Percentiles rank a stretch among this genome's conserved stretches.
These are phyloP conservation scores for Galerucella pusilla DNA, from an alignment of 2,888 invertebrate species.

Conservation along the genomic window DNA sequence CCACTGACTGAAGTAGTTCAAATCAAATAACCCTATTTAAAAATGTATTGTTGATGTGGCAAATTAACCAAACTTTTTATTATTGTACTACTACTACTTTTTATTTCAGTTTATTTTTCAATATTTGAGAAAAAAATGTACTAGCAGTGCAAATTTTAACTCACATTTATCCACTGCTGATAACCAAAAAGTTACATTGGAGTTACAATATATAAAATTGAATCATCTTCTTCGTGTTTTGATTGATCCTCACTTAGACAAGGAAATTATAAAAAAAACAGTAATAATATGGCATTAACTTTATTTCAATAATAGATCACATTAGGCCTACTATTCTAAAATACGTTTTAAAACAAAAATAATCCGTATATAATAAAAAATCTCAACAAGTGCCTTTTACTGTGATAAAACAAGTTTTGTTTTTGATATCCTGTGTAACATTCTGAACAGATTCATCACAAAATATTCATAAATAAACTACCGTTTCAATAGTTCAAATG, in stretches of 20 bases:
- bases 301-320: constrained; percentile 28
- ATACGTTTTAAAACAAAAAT: constrained; percentile 16
- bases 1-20: too few species aligned
- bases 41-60: too few species aligned
- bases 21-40: too few species aligned
- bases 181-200: neutral
- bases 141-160: too few species aligned
- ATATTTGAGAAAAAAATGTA: too few species aligned
- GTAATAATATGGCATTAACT: constrained; percentile 3
- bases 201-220: neutral
- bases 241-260: neutral
- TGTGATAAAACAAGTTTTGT: constrained; percentile 14
- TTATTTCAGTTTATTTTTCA: too few species aligned
- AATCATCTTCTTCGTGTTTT: neutral
- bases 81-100: too few species aligned
- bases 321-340: constrained; percentile 21
- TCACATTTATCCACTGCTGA: too few species aligned
- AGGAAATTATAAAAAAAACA: neutral
- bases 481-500: too few species aligned
- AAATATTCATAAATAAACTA: too few species aligned
- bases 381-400: neutral
- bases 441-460: too few species aligned
- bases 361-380: constrained; percentile 19
- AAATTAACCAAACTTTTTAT: too few species aligned
- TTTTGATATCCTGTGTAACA: neutral